Percentiles rank a stretch among this genome's conserved stretches.
These are phyloP conservation scores for Torymus tubicola DNA, from an alignment of 2,888 invertebrate species.

Conservation along the genomic window DNA sequence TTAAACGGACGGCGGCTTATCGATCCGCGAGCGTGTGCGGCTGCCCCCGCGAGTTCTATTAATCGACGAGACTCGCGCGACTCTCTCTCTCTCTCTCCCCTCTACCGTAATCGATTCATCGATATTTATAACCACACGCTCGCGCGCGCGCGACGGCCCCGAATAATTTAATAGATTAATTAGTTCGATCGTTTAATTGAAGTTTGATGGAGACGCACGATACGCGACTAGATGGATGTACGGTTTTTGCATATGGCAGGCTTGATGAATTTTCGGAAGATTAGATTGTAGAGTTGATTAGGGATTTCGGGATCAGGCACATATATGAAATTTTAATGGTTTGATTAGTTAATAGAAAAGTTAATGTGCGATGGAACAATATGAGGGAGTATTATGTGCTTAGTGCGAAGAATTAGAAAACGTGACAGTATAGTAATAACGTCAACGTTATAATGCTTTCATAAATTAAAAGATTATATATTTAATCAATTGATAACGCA, in stretches of 20 bases:
- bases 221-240: neutral
- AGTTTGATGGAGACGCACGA: conserved; percentile 1
- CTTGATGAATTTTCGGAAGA: too few species aligned
- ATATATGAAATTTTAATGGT: neutral
- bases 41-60: conserved; percentile 33
- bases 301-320: too few species aligned
- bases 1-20: conserved; percentile 38
- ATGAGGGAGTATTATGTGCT: neutral
- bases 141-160: conserved; percentile 55
- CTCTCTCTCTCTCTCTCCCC: conserved; percentile 34
- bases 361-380: neutral
- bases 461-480: too few species aligned
- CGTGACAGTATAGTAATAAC: too few species aligned
- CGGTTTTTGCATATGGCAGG: neutral
- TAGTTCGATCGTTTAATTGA: conserved; percentile 57
- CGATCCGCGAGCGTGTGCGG: conserved; percentile 21
- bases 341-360: neutral
- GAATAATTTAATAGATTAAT: conserved; percentile 64
- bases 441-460: too few species aligned
- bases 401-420: too few species aligned
- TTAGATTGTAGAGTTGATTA: too few species aligned
- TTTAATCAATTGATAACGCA: too few species aligned
- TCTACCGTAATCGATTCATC: conserved; percentile 46
- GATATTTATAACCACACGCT: conserved; percentile 52
- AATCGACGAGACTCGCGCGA: conserved; percentile 39